phyloP scores from a whole-genome alignment of 1,140 invertebrate species.

The Drosophila sulfurigaster region DNA sequence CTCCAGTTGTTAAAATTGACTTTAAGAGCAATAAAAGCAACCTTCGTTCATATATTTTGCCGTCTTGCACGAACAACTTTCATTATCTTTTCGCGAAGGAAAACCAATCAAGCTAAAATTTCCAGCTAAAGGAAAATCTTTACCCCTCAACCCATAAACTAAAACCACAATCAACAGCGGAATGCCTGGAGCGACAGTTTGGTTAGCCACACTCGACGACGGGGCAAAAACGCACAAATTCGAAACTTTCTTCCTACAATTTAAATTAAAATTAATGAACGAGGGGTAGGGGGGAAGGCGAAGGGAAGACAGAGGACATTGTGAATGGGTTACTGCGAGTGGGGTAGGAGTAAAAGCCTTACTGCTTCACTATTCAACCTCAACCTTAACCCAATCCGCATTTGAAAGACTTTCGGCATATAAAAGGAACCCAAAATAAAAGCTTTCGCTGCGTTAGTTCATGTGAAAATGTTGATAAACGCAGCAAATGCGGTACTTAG shows the following conservation, averaged over 20 bases:
- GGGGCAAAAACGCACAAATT: conserved; percentile 20
- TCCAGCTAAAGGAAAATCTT: background rate
- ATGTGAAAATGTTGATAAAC: conserved; percentile 52
- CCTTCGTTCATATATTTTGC: background rate
- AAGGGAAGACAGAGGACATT: background rate
- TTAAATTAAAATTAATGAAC: conserved; percentile 61
- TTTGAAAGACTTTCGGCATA: conserved; percentile 26
- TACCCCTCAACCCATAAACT: conserved; percentile 7
- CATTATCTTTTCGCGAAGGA: conserved; percentile 21
- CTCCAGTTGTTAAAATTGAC: background rate
- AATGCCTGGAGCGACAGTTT: conserved; percentile 56
- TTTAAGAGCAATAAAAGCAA: conserved; percentile 7
- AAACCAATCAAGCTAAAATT: conserved; percentile 35
- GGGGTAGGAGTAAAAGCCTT: background rate
- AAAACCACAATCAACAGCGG: conserved; percentile 60
- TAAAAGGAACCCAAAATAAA: conserved; percentile 22
- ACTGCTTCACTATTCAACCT: background rate
- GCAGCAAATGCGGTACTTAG: conserved; percentile 36
- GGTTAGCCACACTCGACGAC: conserved; percentile 47
- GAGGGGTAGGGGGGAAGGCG: too few relatives aligned
- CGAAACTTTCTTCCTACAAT: conserved; percentile 34
- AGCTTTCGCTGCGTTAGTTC: conserved; percentile 31
- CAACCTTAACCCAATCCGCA: background rate
- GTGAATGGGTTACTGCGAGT: background rate
- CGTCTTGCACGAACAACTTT: background rate